Base-by-base conservation (phyloP, 2,113 vertebrate genomes). In the Epinephelus moara region DNA sequence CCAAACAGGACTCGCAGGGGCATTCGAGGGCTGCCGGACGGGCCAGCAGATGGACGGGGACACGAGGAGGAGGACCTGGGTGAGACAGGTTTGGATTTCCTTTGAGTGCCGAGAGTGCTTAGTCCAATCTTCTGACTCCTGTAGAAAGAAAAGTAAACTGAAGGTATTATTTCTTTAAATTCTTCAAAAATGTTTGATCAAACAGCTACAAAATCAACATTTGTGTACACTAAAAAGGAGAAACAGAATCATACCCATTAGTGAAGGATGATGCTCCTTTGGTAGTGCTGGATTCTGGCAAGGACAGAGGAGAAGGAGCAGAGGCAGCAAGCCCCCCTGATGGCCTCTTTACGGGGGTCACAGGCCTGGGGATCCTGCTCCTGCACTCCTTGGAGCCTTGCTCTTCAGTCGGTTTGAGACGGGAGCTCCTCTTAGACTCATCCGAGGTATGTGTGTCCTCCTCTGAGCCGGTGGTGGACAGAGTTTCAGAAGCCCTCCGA, bases 361-460 rank as follows among this genome's bases (percentile, higher is more conserved):
- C 85, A 2, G 97, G 98, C 21, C 97, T 95, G 67, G 98, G 98
- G 82, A 99, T 98, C 78, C 96, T 95, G 93, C 98, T 99, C 84
- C 91, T 91, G 84, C 93, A 85, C 78, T 92, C 93, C 30, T 81
- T 56, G 15, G 78, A 77, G 50, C 91, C 89, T 50, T 95, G 95
- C 4, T 94, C 95, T 15, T 93, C 93, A 18, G 91, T 78, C 0
- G 86, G 75, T 77, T 85, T 94, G 37, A 93, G 92, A 67, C 89
- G 94, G 37, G 77, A 84, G 30, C 75, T 92, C 84, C 95, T 97
- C 81, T 82, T 95, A 21, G 95, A 93, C 50, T 97, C 97, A 0
- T 98, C 97, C 0, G 96, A 97, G 90, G 96, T 94, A 0, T 96
- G 97, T 0, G 95, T 96, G 91, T 98, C 97, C 89, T 99, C 98